These are phyloP conservation scores for Orthonyx spaldingii DNA, from an alignment of 2,113 vertebrate genomes.

Conservation along the genomic window DNA sequence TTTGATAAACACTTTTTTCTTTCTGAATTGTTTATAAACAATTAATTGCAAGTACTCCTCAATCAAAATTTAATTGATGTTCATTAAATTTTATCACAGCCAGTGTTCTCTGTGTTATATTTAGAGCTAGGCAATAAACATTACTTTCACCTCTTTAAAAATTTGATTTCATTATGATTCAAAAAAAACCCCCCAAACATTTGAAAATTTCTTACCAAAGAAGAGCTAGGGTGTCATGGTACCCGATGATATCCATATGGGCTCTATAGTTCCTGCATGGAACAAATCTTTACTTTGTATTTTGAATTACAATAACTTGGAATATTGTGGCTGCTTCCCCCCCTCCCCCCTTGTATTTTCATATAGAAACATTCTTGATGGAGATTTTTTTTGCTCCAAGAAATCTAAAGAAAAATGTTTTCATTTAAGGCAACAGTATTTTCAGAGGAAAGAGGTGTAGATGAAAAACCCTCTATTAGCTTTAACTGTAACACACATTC, in stretches of 20 bases:
- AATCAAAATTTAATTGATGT: slow-evolving; percentile 2
- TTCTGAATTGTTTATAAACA: slow-evolving; percentile 38
- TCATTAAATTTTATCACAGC: background rate
- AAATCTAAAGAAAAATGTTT: background rate
- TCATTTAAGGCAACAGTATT: background rate
- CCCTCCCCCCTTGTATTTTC: background rate
- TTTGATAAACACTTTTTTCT: slow-evolving; percentile 14
- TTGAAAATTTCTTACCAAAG: background rate
- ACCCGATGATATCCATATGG: background rate
- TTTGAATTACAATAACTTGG: background rate
- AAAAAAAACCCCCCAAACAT: accelerated
- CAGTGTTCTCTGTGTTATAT: background rate
- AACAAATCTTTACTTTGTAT: background rate
- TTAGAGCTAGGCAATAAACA: background rate
- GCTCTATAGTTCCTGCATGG: background rate
- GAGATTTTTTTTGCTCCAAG: background rate
- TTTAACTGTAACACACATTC: background rate
- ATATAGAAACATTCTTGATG: background rate
- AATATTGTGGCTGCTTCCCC: background rate
- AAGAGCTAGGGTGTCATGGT: background rate
- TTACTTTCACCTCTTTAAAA: background rate
- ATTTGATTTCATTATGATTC: background rate
- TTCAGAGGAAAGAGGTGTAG: background rate
- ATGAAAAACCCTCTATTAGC: background rate
- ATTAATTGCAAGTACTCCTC: slow-evolving; percentile 17